Conservation (phyloP, 2,797 vertebrate species). For the Tapirus indicus region DNA sequence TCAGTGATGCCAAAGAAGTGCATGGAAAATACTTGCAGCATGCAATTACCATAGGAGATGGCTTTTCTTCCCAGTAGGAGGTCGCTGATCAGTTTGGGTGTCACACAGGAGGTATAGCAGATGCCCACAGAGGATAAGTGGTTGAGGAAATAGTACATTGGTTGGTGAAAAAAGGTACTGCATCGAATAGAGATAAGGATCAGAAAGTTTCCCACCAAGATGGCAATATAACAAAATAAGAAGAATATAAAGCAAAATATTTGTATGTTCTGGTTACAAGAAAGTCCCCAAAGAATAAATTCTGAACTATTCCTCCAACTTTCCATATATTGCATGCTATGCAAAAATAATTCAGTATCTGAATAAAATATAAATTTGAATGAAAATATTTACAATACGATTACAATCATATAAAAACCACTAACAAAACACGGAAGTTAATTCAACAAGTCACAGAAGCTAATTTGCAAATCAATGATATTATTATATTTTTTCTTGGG, state of each 20-base stretch:
- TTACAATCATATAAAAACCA: not conserved
- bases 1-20: not conserved
- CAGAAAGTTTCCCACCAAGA: not conserved
- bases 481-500: not conserved
- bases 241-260: not conserved
- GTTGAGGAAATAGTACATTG: not conserved
- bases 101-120: too few species aligned
- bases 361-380: not conserved
- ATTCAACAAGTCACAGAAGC: not conserved
- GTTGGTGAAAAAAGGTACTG: not conserved
- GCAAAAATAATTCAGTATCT: not conserved
- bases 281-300: conserved; percentile 24
- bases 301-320: not conserved
- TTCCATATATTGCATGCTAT: not conserved
- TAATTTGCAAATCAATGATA: not conserved
- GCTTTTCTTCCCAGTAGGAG: too few species aligned
- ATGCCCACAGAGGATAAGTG: not conserved
- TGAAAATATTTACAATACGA: not conserved
- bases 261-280: not conserved
- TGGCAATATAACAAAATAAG: not conserved
- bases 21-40: not conserved
- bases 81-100: too few species aligned
- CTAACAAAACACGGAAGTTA: not conserved
- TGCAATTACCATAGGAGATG: too few species aligned
- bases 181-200: not conserved